A percentile compares a stretch with the other conserved stretches of the same genome.
Evolutionary conservation across 2,797 vertebrate species (phyloP).

Genomic region (Pterois miles): DNA sequence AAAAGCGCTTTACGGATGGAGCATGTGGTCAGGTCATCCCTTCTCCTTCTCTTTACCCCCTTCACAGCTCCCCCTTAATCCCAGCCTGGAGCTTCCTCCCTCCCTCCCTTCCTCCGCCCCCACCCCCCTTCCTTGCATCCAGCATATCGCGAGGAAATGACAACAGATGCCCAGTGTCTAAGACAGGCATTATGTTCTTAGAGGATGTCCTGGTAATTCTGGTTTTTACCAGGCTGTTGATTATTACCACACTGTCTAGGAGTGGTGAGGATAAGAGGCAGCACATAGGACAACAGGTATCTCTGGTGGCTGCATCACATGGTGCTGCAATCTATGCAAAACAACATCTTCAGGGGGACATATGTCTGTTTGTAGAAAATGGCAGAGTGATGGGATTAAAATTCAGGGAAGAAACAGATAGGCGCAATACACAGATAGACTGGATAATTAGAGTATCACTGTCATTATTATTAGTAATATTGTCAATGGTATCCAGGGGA

Average conservation of each 20-base stretch:
- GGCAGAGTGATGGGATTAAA: slow-evolving; percentile 22
- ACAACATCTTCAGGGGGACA: slow-evolving; percentile 50
- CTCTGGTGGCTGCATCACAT: slow-evolving; percentile 40
- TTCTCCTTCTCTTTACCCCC: slow-evolving; percentile 66
- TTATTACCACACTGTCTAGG: slow-evolving; percentile 53
- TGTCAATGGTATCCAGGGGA: slow-evolving; percentile 6
- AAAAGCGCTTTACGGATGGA: slow-evolving; percentile 75
- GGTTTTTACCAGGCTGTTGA: slow-evolving; percentile 65
- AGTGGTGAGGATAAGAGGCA: slow-evolving; percentile 23
- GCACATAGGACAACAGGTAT: slow-evolving; percentile 61
- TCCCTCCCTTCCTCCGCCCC: slow-evolving; percentile 69
- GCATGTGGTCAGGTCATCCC: slow-evolving; percentile 84
- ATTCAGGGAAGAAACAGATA: slow-evolving; percentile 11
- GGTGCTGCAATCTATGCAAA: slow-evolving; percentile 50
- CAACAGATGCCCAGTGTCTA: slow-evolving; percentile 88
- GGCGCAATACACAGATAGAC: neutral
- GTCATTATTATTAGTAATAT: slow-evolving; percentile 2
- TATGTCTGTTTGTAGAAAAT: slow-evolving; percentile 41
- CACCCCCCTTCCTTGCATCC: slow-evolving; percentile 72
- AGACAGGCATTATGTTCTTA: slow-evolving; percentile 89
- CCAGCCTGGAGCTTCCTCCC: slow-evolving; percentile 64
- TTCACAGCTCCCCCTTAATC: slow-evolving; percentile 83
- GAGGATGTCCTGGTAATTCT: slow-evolving; percentile 79
- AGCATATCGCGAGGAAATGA: slow-evolving; percentile 75
- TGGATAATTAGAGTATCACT: neutral